Conservation (phyloP, 2,797 vertebrate genomes). For the Diplodus sargus region DNA sequence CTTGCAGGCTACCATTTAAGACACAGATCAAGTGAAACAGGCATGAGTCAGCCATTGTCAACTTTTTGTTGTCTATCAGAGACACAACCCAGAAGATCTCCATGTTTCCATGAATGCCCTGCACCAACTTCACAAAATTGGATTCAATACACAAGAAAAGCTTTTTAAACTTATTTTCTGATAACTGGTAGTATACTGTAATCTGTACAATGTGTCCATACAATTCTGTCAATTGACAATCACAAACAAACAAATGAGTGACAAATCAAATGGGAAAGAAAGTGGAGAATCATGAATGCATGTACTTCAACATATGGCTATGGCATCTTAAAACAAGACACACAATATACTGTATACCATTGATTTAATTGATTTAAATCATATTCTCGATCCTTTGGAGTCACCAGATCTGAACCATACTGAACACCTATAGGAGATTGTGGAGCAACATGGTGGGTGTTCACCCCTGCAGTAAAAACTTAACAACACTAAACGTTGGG, state of each 20-base stretch:
- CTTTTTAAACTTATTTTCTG: neutral
- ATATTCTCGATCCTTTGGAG: too few relatives aligned
- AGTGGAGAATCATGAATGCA: neutral
- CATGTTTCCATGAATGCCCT: neutral
- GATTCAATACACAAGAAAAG: neutral
- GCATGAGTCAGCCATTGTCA: neutral
- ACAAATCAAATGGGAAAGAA: slow-evolving; percentile 9
- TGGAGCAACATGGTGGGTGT: too few relatives aligned
- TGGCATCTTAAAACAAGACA: too few relatives aligned
- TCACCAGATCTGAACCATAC: too few relatives aligned
- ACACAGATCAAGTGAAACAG: neutral
- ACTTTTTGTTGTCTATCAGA: neutral
- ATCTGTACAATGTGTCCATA: neutral
- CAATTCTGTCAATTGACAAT: neutral
- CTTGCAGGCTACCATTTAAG: neutral
- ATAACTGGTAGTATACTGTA: neutral
- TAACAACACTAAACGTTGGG: too few relatives aligned
- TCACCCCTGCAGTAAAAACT: too few relatives aligned
- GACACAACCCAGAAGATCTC: neutral
- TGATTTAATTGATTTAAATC: too few relatives aligned
- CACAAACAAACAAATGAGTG: neutral
- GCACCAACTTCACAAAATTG: neutral
- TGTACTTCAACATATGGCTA: too few relatives aligned
- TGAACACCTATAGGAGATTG: too few relatives aligned
- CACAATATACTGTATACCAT: too few relatives aligned